Evolutionary conservation across 2,888 invertebrate genomes (phyloP).

Genomic region (Sesamia inferens): DNA sequence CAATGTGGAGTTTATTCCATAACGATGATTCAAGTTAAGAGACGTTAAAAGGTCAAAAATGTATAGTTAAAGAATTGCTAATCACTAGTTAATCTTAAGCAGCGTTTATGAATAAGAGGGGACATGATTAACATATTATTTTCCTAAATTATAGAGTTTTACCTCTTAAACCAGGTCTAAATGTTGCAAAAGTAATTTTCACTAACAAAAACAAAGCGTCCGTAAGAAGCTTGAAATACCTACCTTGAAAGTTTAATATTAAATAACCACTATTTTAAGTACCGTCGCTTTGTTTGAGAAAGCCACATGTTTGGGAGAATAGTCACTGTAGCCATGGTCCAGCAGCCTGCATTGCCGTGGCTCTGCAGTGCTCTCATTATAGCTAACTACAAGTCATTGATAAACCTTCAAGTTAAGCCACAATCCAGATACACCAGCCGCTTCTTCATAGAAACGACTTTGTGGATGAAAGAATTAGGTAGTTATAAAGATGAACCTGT

Average conservation of each 20-base stretch:
- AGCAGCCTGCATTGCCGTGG: constrained; percentile 55
- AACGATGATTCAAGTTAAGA: no score
- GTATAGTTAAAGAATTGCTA: no score
- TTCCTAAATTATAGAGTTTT: constrained; percentile 72
- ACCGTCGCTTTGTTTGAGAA: constrained; percentile 43
- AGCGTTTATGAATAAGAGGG: no score
- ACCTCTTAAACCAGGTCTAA: constrained; percentile 71
- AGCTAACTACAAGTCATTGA: not conserved
- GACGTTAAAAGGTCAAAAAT: no score
- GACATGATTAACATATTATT: constrained; percentile 54
- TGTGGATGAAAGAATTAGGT: not conserved
- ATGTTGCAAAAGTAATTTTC: constrained; percentile 54
- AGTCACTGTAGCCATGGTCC: constrained; percentile 36
- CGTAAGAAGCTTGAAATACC: not conserved
- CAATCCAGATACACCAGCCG: not conserved
- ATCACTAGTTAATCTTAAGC: no score
- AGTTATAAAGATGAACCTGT: not conserved
- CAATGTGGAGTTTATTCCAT: no score
- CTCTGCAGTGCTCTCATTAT: constrained; percentile 18
- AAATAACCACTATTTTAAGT: constrained; percentile 17
- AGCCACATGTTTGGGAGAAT: constrained; percentile 32
- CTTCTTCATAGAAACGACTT: not conserved
- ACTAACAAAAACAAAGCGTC: not conserved
- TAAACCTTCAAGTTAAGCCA: not conserved
- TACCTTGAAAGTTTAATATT: not conserved